Conservation (phyloP, 2,113 vertebrate genomes). For the Eulemur macaco region DNA sequence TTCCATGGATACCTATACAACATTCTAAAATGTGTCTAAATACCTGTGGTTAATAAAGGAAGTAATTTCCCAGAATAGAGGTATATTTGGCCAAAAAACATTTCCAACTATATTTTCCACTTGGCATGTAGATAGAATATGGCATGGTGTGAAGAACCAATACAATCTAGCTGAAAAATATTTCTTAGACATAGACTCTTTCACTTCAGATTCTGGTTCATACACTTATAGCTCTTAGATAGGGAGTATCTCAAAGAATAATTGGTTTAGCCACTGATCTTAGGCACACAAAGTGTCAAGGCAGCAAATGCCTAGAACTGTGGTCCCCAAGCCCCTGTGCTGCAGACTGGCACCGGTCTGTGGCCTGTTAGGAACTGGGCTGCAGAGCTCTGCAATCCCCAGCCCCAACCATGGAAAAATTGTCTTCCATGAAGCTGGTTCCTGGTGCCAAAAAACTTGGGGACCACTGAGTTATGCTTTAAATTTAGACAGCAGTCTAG, state of each 20-base stretch:
- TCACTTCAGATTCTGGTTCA: not conserved
- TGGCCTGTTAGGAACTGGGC: too few relatives aligned
- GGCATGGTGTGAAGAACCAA: not conserved
- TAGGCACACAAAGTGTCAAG: not conserved
- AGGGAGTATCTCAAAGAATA: not conserved
- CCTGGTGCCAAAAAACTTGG: too few relatives aligned
- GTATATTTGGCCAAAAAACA: not conserved
- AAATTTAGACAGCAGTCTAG: too few relatives aligned
- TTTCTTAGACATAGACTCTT: slow-evolving; percentile 12
- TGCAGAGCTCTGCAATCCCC: too few relatives aligned
- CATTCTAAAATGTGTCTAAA: slow-evolving; percentile 31
- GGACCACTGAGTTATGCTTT: too few relatives aligned
- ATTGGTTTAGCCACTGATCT: not conserved
- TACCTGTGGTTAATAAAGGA: slow-evolving; percentile 47
- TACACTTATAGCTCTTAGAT: not conserved
- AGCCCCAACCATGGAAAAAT: too few relatives aligned
- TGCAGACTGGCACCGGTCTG: too few relatives aligned
- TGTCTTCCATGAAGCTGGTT: too few relatives aligned
- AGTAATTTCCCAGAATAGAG: slow-evolving; percentile 50
- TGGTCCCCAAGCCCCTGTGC: too few relatives aligned
- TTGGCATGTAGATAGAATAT: not conserved
- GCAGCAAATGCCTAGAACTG: not conserved
- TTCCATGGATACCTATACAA: not conserved
- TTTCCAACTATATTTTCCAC: slow-evolving; percentile 50
- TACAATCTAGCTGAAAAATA: slow-evolving; percentile 36